Base-by-base conservation (phyloP, 2,888 invertebrate genomes). In the Dynastes maya region DNA sequence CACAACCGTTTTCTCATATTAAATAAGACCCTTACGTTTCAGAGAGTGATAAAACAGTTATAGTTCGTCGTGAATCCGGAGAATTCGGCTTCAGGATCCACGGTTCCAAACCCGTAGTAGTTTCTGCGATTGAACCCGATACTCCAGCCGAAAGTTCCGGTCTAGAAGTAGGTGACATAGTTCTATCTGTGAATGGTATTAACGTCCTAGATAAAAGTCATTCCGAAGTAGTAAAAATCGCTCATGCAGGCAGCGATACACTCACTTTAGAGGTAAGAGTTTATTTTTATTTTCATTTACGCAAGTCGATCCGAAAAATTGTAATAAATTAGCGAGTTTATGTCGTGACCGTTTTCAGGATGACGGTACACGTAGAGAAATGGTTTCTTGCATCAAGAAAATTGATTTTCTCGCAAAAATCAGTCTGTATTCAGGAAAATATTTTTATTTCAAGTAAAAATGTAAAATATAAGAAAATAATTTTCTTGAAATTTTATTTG, bases 31-130 rank as follows among this genome's bases (percentile, higher is more conserved):
- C 32, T 37, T 11, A 61, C 32, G 51, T 79, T 90, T 4, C 89
- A 97, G 97, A 96, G 88, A 94, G 95, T 85, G 97, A 97, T 90
- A 97, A 97, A 89, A 94, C 94, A 22, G 95, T 97, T 49, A 91
- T 95, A 76, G 95, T 97, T 3, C 93, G 93, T 82, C 93, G 96
- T 74, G 95, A 95, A 83, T 93, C 94, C 32, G 96, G 96, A 53
- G 98, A 97, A 87, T 98, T 97, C 87, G 98, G 98, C 13, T 97
- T 98, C 88, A 93, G 98, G 80, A 97, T 98, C 86, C 97, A 98
- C 85, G 98, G 98, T 37, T 96, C 97, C 79, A 96, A 96, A 85
- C 98, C 98, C 0, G 97, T 98, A n/a, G 97, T 98, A 13, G 97
- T 98, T 40, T 97, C 98, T 2, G 97, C 97, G 27, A 97, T 98